Conservation (phyloP, 2,888 invertebrate species). For the Mongoloraphidia duomilia region DNA sequence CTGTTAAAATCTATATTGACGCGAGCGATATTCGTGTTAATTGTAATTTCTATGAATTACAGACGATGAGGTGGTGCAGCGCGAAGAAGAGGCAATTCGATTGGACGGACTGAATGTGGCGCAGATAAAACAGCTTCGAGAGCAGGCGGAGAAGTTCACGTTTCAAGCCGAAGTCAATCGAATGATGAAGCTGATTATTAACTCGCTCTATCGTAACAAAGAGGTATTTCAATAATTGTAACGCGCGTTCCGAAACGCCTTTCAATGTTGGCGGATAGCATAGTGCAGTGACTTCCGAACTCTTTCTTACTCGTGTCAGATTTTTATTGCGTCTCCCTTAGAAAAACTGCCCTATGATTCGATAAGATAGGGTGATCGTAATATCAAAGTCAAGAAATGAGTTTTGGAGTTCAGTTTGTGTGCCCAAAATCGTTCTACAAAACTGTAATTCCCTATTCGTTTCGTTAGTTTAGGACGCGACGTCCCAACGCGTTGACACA, state of each 20-base stretch:
- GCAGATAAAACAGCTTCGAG: constrained; percentile 81
- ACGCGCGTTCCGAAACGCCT: no score
- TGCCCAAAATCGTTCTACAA: no score
- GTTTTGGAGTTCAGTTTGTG: no score
- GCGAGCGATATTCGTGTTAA: no score
- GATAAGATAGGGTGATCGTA: no score
- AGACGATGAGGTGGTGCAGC: constrained; percentile 80
- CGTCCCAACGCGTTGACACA: no score
- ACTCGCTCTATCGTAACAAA: constrained; percentile 96
- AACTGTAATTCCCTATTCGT: no score
- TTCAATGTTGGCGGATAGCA: no score
- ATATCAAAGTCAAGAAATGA: no score
- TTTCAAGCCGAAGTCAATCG: constrained; percentile 99
- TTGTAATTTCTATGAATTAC: constrained; percentile 9
- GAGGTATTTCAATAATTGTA: constrained; percentile 42
- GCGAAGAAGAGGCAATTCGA: constrained; percentile 94
- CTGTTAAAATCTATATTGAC: background rate
- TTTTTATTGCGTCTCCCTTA: no score
- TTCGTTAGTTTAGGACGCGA: no score
- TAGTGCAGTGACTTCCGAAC: background rate
- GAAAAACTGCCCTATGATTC: no score
- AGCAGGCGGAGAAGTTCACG: constrained; percentile 72
- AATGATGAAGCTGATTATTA: constrained; percentile 99
- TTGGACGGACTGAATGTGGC: constrained; percentile 89
- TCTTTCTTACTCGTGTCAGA: background rate